phyloP scores from a whole-genome alignment of 2,888 invertebrate genomes.

The Hanleya hanleyi region DNA sequence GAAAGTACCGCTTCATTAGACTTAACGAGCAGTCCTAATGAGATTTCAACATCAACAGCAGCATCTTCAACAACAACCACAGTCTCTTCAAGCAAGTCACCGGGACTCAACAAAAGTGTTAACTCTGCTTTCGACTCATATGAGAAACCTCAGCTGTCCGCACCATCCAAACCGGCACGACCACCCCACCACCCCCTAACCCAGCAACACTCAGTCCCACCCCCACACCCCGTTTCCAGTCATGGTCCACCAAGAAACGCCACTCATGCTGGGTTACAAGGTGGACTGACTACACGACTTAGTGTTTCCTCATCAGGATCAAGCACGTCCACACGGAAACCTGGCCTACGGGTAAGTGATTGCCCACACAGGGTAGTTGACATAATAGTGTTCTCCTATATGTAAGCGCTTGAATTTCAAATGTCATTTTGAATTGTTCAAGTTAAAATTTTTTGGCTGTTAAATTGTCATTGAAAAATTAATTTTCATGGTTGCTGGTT shows the following conservation, averaged over 20 bases:
- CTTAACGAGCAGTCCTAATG: neutral
- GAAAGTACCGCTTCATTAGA: neutral
- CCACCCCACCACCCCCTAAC: neutral
- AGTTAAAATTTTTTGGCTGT: too few species aligned
- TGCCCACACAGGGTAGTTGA: too few species aligned
- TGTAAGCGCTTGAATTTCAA: too few species aligned
- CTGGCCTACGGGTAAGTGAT: neutral
- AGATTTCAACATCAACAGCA: neutral
- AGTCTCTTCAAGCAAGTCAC: neutral
- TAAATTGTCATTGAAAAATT: too few species aligned
- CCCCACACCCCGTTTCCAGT: conserved; percentile 22
- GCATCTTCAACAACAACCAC: conserved; percentile 15
- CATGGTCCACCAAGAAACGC: conserved; percentile 34
- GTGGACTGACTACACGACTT: neutral
- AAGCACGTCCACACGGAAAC: conserved; percentile 25
- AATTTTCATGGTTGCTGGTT: too few species aligned
- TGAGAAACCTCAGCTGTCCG: conserved; percentile 42
- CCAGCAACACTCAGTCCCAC: conserved; percentile 17
- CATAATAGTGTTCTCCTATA: too few species aligned
- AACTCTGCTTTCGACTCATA: conserved; percentile 55
- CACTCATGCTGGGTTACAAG: neutral
- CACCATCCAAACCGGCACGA: conserved; percentile 18
- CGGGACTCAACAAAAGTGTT: conserved; percentile 39
- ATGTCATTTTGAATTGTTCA: too few species aligned
- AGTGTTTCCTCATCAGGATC: conserved; percentile 8